phyloP scores from a whole-genome alignment of 2,888 invertebrate species.

The Megastigmus dorsalis region DNA sequence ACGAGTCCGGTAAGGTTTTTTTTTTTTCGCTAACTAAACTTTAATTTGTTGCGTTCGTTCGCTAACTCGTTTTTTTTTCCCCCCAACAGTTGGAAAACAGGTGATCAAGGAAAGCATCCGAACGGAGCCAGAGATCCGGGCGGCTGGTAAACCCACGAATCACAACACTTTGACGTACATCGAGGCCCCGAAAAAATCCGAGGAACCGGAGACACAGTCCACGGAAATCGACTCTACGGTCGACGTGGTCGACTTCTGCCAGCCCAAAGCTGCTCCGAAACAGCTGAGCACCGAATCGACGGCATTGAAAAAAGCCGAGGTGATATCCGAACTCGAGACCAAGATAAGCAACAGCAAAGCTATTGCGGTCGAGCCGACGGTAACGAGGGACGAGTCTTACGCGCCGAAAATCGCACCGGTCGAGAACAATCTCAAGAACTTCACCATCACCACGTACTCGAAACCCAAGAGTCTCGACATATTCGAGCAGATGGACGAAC shows the following conservation, averaged over 20 bases:
- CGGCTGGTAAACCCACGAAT: not conserved
- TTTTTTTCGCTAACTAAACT: too few relatives aligned
- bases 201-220: not conserved
- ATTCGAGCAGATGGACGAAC: conserved; percentile 62
- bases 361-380: conserved; percentile 54
- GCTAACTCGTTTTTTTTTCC: not conserved
- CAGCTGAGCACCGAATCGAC: conserved; percentile 21
- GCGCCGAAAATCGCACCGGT: conserved; percentile 66
- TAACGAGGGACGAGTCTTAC: conserved; percentile 33
- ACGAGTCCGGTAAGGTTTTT: too few relatives aligned
- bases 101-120: not conserved
- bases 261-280: not conserved
- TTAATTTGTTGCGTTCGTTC: too few relatives aligned
- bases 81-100: not conserved
- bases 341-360: conserved; percentile 62
- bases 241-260: conserved; percentile 38
- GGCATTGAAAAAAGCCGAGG: conserved; percentile 61
- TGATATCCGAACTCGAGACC: conserved; percentile 66
- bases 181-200: not conserved
- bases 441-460: conserved; percentile 70
- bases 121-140: not conserved
- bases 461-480: conserved; percentile 68
- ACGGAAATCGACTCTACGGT: not conserved
- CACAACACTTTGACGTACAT: not conserved
- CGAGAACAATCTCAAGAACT: conserved; percentile 69